These are phyloP conservation scores for Acrocephalus arundinaceus DNA, from an alignment of 2,113 vertebrate species.

Conservation along the genomic window DNA sequence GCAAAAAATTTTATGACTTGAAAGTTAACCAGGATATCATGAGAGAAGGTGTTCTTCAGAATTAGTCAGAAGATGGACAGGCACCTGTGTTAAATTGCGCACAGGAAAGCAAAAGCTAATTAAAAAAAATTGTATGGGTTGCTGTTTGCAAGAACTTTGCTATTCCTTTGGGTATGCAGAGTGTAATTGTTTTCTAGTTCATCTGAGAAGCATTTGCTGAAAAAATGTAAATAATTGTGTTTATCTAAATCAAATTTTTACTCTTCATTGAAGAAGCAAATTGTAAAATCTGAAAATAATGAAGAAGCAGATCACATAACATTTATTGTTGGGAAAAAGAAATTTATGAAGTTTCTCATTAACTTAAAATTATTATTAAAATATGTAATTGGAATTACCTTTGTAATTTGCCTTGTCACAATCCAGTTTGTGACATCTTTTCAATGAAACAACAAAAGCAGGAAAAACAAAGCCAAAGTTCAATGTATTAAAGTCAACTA, in stretches of 20 bases:
- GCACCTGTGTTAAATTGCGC: background rate
- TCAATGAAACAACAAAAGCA: background rate
- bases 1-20: background rate
- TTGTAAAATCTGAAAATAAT: slow-evolving; percentile 11
- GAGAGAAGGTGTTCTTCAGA: background rate
- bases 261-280: slow-evolving; percentile 46
- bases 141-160: slow-evolving; percentile 9
- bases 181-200: background rate
- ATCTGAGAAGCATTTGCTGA: slow-evolving; percentile 27
- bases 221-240: slow-evolving; percentile 36
- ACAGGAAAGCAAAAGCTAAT: background rate
- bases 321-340: background rate
- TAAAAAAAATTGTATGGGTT: background rate
- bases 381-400: background rate
- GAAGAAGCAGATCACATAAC: background rate
- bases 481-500: background rate
- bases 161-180: background rate
- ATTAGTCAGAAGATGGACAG: background rate
- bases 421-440: background rate
- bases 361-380: slow-evolving; percentile 5
- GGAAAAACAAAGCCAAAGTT: background rate
- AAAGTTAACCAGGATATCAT: background rate
- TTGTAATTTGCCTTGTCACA: background rate
- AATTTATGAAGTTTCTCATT: background rate
- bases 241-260: slow-evolving; percentile 58